Base-by-base conservation (phyloP, 2,113 vertebrate species). In the Callithrix jacchus region DNA sequence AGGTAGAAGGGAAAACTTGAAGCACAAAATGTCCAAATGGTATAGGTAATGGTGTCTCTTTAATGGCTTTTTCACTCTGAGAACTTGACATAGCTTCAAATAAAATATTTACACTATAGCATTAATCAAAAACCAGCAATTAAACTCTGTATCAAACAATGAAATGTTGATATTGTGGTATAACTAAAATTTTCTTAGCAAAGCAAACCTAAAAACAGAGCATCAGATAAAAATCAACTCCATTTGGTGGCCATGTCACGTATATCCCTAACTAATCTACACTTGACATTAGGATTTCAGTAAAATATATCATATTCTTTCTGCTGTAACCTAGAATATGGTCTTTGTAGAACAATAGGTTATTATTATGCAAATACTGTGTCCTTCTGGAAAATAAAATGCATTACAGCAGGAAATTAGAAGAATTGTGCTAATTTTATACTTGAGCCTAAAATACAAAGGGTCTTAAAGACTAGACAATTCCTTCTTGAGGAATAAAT, bases 391-490 rank as follows among this genome's bases (percentile, higher is more conserved):
- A 95, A 52, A 86, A 89, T 12, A 97, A 27, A 91, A 91, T 42
- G 16, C 0, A 76, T 91, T 77, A 79, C 6, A 95, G 70, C 7
- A 90, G 58, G 88, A 95, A 91, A 86, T 37, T 40, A 85, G 66
- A 86, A 10, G 37, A 77, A 68, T 76, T 89, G 18, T 74, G 47
- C 77, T 82, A 90, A 58, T 79, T 74, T 97, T 94, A 88, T 85
- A 92, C 14, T 73, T 68, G 37, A 94, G 30, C 74, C 49, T 80
- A 97, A 97, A 96, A 91, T 64, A 87, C 12, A 91, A 95, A 96
- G 32, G n/a, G 11, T 64, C 21, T 97, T 83, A 93, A 89, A 49
- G 40, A 80, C 54, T 89, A 93, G 25, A 96, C 94, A 96, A 95
- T 40, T 92, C 17, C 58, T 87, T 92, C 87, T 93, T 93, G 21